phyloP scores from a whole-genome alignment of 2,113 vertebrate species.

The Neodon shergylaensis region DNA sequence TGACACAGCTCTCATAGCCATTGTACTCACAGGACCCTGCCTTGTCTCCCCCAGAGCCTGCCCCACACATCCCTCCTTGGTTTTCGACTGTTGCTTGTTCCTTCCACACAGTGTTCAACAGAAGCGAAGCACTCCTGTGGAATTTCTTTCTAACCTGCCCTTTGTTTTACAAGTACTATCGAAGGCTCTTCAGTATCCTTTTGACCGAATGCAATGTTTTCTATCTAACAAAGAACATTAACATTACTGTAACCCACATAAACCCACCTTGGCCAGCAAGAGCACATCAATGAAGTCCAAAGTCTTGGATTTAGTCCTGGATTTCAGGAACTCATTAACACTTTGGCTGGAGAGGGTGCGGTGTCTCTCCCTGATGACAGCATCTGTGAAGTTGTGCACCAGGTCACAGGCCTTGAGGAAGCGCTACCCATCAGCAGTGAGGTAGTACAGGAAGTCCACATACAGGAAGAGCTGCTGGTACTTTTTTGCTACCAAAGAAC shows the following conservation, averaged over 20 bases:
- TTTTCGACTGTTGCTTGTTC: not conserved
- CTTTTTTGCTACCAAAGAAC: conserved; percentile 83
- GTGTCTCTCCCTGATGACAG: conserved; percentile 6
- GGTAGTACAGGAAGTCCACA: conserved; percentile 88
- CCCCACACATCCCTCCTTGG: not conserved
- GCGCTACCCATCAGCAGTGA: conserved; percentile 81
- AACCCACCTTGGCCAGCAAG: conserved; percentile 87
- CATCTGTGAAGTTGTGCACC: conserved; percentile 89
- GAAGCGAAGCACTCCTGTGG: not conserved
- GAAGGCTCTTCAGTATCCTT: not conserved
- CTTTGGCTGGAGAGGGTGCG: not conserved
- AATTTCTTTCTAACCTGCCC: not conserved
- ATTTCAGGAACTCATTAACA: conserved; percentile 76
- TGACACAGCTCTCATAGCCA: not conserved
- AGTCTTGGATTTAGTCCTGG: conserved; percentile 66
- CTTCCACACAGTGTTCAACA: not conserved
- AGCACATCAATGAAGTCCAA: conserved; percentile 92
- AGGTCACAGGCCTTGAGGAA: conserved; percentile 85
- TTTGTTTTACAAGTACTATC: not conserved
- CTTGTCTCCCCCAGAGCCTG: no score
- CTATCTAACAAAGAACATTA: not conserved
- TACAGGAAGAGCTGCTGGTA: conserved; percentile 79
- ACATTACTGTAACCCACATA: not conserved
- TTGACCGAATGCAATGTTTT: not conserved
- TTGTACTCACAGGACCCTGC: not conserved